Percentiles rank a stretch among this genome's conserved stretches.
These are phyloP conservation scores for Labia minor DNA, from an alignment of 2,888 invertebrate species.

Conservation along the genomic window DNA sequence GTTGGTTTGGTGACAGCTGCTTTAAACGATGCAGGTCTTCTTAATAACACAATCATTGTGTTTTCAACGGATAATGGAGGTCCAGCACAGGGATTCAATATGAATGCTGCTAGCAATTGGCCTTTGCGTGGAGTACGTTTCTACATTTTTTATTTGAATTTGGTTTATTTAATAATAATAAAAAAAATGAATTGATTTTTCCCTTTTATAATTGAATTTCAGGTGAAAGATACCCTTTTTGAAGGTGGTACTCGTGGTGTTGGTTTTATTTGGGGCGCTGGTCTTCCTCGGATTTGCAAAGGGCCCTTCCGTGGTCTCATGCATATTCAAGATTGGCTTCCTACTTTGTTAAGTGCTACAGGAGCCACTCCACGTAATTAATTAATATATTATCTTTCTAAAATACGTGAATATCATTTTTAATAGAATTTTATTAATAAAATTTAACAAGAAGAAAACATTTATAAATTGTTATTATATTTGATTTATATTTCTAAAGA, in stretches of 20 bases:
- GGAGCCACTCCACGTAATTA: conserved; percentile 36
- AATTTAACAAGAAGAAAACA: no score
- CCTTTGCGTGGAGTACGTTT: conserved; percentile 67
- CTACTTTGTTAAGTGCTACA: conserved; percentile 65
- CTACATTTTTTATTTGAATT: conserved; percentile 31
- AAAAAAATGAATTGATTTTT: no score
- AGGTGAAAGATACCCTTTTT: conserved; percentile 82
- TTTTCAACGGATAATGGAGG: conserved; percentile 92
- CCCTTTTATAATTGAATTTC: conserved; percentile 24
- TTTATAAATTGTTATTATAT: no score
- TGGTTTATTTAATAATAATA: no score
- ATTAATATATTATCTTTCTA: background rate
- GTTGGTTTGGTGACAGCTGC: conserved; percentile 68
- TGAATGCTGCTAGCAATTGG: conserved; percentile 76
- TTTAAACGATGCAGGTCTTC: conserved; percentile 52
- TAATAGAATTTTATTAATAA: no score
- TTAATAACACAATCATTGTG: conserved; percentile 70
- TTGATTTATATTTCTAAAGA: no score
- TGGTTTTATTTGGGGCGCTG: conserved; percentile 68
- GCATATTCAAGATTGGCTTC: conserved; percentile 82
- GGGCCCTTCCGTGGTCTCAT: conserved; percentile 55
- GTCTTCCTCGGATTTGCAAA: conserved; percentile 46
- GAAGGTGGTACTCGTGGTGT: conserved; percentile 84
- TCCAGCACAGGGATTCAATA: conserved; percentile 72
- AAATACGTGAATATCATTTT: no score